phyloP scores from a whole-genome alignment of 2,888 invertebrate genomes.

The Drosophila mayaguana region DNA sequence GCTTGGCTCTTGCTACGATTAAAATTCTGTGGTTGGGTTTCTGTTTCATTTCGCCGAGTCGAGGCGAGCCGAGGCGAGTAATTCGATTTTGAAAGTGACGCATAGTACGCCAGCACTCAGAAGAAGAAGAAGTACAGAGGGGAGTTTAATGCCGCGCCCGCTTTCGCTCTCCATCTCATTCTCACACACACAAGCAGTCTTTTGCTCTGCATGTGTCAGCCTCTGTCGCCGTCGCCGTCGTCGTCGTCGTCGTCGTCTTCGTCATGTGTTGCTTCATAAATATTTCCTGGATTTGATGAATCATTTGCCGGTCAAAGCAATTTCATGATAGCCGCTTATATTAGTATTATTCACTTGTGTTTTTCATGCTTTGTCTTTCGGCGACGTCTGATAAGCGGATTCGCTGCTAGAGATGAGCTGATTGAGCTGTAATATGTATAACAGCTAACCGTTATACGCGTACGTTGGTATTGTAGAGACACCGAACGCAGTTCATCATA shows the following conservation, averaged over 20 bases:
- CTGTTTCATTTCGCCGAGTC: conserved; percentile 70
- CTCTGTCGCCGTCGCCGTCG: conserved; percentile 3
- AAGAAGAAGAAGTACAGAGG: not conserved
- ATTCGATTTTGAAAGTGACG: conserved; percentile 78
- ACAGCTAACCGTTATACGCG: not conserved
- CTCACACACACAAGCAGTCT: not conserved
- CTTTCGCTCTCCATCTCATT: not conserved
- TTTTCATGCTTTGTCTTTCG: conserved; percentile 19
- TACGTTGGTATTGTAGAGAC: not conserved
- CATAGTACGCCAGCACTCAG: conserved; percentile 49
- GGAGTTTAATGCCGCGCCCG: conserved; percentile 27
- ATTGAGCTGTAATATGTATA: not conserved
- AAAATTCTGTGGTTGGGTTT: conserved; percentile 68
- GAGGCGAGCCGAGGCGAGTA: conserved; percentile 62
- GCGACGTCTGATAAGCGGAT: conserved; percentile 2
- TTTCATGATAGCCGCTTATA: conserved; percentile 30
- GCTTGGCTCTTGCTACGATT: conserved; percentile 23
- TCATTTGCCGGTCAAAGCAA: conserved; percentile 37
- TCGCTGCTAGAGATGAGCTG: not conserved
- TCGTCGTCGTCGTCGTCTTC: not conserved
- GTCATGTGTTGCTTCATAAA: conserved; percentile 56
- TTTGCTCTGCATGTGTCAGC: conserved; percentile 17
- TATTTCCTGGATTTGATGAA: conserved; percentile 59
- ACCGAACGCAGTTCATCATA: not conserved
- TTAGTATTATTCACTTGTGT: conserved; percentile 39